Conservation (phyloP, 1,140 invertebrate species). For the Aphelinus certus region DNA sequence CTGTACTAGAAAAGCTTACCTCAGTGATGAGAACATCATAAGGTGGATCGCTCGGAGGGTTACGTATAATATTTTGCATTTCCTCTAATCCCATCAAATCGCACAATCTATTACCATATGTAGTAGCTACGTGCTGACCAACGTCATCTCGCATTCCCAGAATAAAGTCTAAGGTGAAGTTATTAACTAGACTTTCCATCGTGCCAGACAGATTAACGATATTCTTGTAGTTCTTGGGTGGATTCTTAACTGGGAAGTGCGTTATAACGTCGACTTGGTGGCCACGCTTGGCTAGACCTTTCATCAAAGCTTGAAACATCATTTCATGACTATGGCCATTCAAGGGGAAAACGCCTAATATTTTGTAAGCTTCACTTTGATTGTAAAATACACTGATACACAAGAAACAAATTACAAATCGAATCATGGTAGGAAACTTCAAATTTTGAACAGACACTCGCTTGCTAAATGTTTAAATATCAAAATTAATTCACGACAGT, state of each 20-base stretch:
- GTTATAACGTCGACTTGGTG: conserved; percentile 62
- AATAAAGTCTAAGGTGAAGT: conserved; percentile 35
- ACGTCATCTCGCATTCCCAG: conserved; percentile 10
- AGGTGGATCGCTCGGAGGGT: conserved; percentile 49
- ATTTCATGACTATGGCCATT: conserved; percentile 63
- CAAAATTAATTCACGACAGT: too few species aligned
- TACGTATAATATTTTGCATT: conserved; percentile 48
- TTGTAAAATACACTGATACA: neutral
- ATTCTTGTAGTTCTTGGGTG: conserved; percentile 53
- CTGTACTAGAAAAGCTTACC: conserved; percentile 32
- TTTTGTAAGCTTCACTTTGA: conserved; percentile 44
- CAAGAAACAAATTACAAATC: too few species aligned
- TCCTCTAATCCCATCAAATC: conserved; percentile 30
- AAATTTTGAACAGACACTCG: too few species aligned
- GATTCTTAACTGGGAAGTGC: conserved; percentile 49
- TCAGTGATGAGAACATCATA: conserved; percentile 54
- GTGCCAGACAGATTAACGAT: conserved; percentile 47
- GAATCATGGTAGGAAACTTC: too few species aligned
- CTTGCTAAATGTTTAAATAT: too few species aligned
- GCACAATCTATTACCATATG: conserved; percentile 33
- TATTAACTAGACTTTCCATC: conserved; percentile 32
- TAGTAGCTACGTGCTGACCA: neutral
- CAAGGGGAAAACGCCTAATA: conserved; percentile 63
- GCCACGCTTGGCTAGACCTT: conserved; percentile 61
- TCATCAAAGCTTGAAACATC: conserved; percentile 60